Percentiles rank a stretch among this genome's conserved stretches.
phyloP scores from a whole-genome alignment of 92 coral and sea anemone genomes.

The Zoanthus sansibaricus region DNA sequence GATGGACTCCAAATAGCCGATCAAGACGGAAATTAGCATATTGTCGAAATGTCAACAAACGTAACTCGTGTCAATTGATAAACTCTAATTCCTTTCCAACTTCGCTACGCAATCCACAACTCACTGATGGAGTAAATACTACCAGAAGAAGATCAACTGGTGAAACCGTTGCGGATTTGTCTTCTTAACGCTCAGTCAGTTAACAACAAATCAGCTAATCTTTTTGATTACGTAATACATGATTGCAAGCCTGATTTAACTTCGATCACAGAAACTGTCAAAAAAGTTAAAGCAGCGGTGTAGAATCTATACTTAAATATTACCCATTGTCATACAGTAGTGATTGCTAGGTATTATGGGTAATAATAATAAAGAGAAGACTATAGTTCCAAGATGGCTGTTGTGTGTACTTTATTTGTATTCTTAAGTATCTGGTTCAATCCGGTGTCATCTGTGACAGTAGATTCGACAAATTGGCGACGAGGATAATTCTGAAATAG shows the following conservation, averaged over 20 bases:
- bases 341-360: no score
- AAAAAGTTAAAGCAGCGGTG: no score
- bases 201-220: conserved; percentile 32
- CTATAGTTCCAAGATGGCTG: no score
- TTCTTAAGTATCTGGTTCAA: no score
- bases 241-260: conserved; percentile 32
- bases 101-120: conserved; percentile 4
- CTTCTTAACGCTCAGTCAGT: conserved; percentile 27
- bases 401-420: no score
- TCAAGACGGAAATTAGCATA: conserved; percentile 42
- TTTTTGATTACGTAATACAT: conserved; percentile 6
- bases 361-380: no score
- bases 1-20: conserved; percentile 8
- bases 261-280: conserved; percentile 10
- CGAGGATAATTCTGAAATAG: no score
- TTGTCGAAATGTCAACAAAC: conserved; percentile 46
- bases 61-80: background rate
- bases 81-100: conserved; percentile 2
- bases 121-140: background rate
- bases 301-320: no score
- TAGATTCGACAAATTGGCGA: no score
- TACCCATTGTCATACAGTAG: no score
- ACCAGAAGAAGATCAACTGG: conserved; percentile 3
- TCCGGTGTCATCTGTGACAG: no score
- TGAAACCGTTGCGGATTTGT: conserved; percentile 15